Evolutionary conservation across 2,888 invertebrate species (phyloP).

Genomic region (Noctua fimbriata): DNA sequence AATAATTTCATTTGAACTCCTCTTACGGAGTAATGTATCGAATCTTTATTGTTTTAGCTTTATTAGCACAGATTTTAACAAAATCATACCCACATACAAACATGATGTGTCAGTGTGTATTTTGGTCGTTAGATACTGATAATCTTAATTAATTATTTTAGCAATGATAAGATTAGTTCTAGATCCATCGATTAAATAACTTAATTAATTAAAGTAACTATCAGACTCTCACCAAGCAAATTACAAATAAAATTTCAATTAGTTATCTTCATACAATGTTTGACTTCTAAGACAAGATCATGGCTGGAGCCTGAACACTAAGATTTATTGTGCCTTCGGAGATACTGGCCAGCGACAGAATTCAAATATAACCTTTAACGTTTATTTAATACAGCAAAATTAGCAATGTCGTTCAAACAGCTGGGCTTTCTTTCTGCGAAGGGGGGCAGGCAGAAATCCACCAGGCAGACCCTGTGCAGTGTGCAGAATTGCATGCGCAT

Average conservation of each 20-base stretch:
- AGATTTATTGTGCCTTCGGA: neutral
- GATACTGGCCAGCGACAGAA: neutral
- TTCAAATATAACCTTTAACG: neutral
- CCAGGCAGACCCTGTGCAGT: neutral
- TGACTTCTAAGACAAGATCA: constrained; percentile 3
- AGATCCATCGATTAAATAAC: constrained; percentile 31
- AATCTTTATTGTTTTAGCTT: neutral
- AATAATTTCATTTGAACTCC: neutral
- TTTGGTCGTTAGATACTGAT: neutral
- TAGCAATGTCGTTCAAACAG: neutral
- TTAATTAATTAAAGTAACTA: constrained; percentile 15
- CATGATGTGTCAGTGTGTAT: neutral
- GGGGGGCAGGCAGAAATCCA: no score
- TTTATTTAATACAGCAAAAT: neutral
- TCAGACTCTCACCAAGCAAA: constrained; percentile 5
- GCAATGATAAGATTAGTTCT: constrained; percentile 20
- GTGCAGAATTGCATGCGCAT: neutral
- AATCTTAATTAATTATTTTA: constrained; percentile 28
- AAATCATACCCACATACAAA: neutral
- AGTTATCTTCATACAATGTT: neutral
- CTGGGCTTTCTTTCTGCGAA: neutral
- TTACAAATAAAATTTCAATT: constrained; percentile 12
- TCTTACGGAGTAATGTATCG: neutral
- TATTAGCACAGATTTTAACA: neutral
- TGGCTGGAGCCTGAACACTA: neutral